These are phyloP conservation scores for Drosophila lowei DNA, from an alignment of 1,140 invertebrate genomes.

Conservation along the genomic window DNA sequence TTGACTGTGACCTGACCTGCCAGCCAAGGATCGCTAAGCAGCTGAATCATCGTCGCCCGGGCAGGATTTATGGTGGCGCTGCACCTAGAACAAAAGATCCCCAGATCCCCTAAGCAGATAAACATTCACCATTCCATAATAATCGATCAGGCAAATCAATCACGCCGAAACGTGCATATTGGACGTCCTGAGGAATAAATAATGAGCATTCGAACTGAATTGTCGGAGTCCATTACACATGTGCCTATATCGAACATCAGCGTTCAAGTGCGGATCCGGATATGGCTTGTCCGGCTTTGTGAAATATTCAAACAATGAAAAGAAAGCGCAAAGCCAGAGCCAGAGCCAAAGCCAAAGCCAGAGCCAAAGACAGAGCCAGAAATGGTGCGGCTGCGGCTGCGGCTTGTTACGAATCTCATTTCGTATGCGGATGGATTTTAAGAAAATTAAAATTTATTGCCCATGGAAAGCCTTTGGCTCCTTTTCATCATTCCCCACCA, in stretches of 20 bases:
- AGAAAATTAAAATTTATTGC: slow-evolving; percentile 74
- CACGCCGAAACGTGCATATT: too few relatives aligned
- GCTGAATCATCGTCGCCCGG: slow-evolving; percentile 37
- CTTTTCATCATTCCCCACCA: background rate
- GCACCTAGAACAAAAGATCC: too few relatives aligned
- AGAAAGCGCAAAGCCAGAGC: slow-evolving; percentile 8
- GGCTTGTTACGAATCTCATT: slow-evolving; percentile 53
- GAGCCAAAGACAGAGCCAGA: slow-evolving; percentile 17
- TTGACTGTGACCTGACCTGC: slow-evolving; percentile 54
- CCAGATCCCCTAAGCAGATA: too few relatives aligned
- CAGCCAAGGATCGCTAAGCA: slow-evolving; percentile 37
- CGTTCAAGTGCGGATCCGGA: too few relatives aligned
- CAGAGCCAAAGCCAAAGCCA: slow-evolving; percentile 10
- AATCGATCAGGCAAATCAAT: too few relatives aligned
- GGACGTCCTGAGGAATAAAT: too few relatives aligned
- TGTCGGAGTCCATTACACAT: too few relatives aligned
- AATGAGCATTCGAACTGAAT: too few relatives aligned
- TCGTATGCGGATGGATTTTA: slow-evolving; percentile 63
- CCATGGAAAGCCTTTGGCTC: slow-evolving; percentile 50
- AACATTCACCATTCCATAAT: too few relatives aligned
- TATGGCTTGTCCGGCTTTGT: background rate
- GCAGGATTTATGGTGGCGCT: slow-evolving; percentile 24
- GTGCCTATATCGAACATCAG: too few relatives aligned
- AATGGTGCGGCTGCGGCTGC: slow-evolving; percentile 36
- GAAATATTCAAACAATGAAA: slow-evolving; percentile 26